Conservation (phyloP, 2,113 vertebrate genomes). For the Suricata suricatta region DNA sequence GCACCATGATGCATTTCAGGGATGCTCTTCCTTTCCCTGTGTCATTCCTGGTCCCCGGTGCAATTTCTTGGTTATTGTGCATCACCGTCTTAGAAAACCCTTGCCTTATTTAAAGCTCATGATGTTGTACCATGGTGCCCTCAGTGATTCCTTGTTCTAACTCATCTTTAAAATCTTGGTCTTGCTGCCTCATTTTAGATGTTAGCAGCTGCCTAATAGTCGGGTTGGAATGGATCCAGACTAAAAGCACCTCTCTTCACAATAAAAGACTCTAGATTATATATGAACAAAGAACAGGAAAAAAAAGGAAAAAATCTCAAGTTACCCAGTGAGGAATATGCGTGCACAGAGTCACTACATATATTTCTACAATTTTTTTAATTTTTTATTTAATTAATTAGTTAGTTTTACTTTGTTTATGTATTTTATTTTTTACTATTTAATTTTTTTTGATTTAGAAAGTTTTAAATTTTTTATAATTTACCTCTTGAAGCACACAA, state of each 20-base stretch:
- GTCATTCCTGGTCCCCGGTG: neutral
- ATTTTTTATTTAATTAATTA: too few relatives aligned
- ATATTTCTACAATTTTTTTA: neutral
- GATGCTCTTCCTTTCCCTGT: neutral
- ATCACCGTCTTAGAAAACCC: neutral
- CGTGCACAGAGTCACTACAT: neutral
- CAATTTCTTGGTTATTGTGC: neutral
- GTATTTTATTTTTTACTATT: neutral
- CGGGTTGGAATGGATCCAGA: neutral
- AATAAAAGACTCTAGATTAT: neutral
- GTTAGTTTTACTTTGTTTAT: too few relatives aligned
- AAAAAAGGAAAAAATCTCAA: neutral
- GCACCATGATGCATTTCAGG: neutral
- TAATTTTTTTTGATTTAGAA: neutral
- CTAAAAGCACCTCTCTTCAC: neutral
- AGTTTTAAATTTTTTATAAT: neutral
- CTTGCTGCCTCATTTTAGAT: neutral
- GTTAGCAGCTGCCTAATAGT: neutral
- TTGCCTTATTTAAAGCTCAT: neutral
- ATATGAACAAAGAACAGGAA: neutral
- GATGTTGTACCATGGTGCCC: neutral
- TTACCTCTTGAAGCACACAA: neutral
- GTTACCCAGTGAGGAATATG: neutral
- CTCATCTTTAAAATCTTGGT: neutral
- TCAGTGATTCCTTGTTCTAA: neutral